These are phyloP conservation scores for Misgurnus anguillicaudatus DNA, from an alignment of 2,113 vertebrate species.

Conservation along the genomic window DNA sequence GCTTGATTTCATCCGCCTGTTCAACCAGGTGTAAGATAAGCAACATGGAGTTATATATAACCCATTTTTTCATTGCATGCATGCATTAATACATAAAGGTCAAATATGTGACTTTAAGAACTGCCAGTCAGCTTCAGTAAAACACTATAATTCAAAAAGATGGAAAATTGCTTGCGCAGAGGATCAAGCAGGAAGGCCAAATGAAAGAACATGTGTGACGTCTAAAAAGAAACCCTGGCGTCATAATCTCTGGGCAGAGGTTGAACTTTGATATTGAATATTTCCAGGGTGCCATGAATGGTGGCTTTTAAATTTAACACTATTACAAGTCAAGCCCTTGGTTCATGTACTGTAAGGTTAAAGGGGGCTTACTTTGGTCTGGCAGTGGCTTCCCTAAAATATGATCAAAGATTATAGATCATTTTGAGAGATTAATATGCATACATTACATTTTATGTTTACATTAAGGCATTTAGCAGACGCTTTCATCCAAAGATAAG, in stretches of 20 bases:
- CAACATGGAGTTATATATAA: neutral
- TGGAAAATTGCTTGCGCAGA: neutral
- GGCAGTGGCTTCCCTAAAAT: too few species aligned
- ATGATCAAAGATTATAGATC: too few species aligned
- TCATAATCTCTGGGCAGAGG: neutral
- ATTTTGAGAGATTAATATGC: too few species aligned
- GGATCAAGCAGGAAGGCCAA: neutral
- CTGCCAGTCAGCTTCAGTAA: neutral
- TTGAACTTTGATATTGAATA: conserved; percentile 17
- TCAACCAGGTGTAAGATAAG: neutral
- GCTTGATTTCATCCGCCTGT: neutral
- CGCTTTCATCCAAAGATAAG: too few species aligned
- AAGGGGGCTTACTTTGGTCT: neutral
- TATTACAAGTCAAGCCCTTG: conserved; percentile 9
- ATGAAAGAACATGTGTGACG: neutral
- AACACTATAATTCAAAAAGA: neutral
- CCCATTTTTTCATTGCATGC: too few species aligned
- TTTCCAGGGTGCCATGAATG: neutral
- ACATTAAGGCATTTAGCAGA: too few species aligned
- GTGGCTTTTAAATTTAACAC: conserved; percentile 9
- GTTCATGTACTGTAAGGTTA: neutral
- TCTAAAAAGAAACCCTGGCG: neutral
- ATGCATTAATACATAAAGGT: neutral
- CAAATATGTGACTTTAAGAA: neutral
- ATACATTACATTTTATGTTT: neutral